Base-by-base conservation (phyloP, 2,797 vertebrate genomes). In the Holocentrus rufus region DNA sequence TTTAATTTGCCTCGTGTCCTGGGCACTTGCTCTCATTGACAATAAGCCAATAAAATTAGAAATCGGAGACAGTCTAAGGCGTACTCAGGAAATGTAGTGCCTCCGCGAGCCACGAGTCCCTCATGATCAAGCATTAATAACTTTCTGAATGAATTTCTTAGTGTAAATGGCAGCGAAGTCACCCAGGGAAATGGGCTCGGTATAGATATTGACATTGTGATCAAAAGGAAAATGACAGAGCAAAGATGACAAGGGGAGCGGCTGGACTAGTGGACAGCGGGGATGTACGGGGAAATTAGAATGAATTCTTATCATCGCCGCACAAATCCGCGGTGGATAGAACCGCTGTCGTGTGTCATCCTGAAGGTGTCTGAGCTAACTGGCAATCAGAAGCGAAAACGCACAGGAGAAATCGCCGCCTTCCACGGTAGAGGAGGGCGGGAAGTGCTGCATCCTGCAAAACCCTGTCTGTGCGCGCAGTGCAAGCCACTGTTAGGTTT, bases 151-250 rank as follows among this genome's bases (percentile, higher is more conserved):
- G 65, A 85, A 77, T 89, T 73, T 88, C 76, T 77, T 61, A 10
- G 81, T 71, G 77, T 75, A 90, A 90, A 88, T 87, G 88, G 81
- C 88, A 89, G 83, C 15, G 5, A 49, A 27, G 64, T 79, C 80
- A 47, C 73, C 30, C 15, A 9, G 77, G 81, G 76, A 90, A 86
- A 82, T 42, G 64, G 76, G 30, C 67, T 69, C 60, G 18, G 73
- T 63, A 44, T 75, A 75, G 77, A 88, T 91, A 85, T 88, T 92
- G 88, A 92, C 88, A 81, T 69, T 88, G 76, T 65, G 83, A 89
- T 90, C 81, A 85, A 79, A 87, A 68, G 36, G 76, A 65, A 86
- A 83, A 86, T 75, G 85, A 87, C 80, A 68, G 61, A 72, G 68
- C 65, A 64, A 82, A 79, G 80, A 88, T 53, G 80, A 85, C 66